Evolutionary conservation across 1,140 invertebrate genomes (phyloP), one percentile per base, ranked within the genome.

Genomic region (Neomicropteryx cornuta): DNA sequence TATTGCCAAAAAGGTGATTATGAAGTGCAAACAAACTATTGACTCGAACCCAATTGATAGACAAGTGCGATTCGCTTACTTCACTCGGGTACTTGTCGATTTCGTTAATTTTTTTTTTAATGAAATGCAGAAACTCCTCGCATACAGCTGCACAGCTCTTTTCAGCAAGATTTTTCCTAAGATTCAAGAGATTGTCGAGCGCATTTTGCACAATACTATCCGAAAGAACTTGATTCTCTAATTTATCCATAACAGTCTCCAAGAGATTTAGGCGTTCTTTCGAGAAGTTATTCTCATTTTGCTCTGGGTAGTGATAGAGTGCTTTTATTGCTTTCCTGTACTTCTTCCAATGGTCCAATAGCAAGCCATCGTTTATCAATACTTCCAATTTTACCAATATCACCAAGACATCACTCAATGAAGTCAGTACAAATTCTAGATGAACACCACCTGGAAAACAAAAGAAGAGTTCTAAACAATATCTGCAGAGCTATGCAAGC

Each of bases 1-100:
- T 70, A 29, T 67, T 71, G 17, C 81, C 79, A 65, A 86, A 89
- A n/a, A 89, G 64, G 49, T 80, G 75, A 43, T 76, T 74, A 38
- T 78, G 73, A 14, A 91, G 63, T 3, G 84, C 76, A 58, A 79
- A 77, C 2, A 88, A 62, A 17, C 76, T 67, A 64, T 82, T 85
- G 2, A 81, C 56, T 55, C 79, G 78, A 14, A 88, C 73, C 64
- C 81, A 81, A 47, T 73, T 74, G 41, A 72, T 72, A 31, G 70
- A 72, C 47, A 71, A 61, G 46, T 53, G 53, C 51, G 70, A 60
- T 59, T 70, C 65, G 36, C 72, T 72, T 41, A 68, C 65, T 36
- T 76, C 70, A 50, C 60, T 51, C 43, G 48, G 49, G 37, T 66
- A 62, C 48, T 64, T 81, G 36, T 81, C 83, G 11, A 88, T 49